phyloP scores from a whole-genome alignment of 2,888 invertebrate genomes.

The Sinodicranocentrus sp. region DNA sequence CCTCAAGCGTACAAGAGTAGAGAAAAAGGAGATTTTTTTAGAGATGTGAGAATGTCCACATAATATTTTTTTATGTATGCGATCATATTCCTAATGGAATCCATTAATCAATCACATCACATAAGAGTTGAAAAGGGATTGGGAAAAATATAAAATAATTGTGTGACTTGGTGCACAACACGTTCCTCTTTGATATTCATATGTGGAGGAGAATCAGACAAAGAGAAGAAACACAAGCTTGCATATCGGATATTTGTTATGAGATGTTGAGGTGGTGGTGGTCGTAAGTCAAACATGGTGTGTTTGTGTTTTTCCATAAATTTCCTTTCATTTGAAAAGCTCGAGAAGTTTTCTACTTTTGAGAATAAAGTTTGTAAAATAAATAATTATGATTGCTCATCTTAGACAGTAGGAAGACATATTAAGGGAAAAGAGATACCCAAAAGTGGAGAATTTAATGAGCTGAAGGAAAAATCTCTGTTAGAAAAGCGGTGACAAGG shows the following conservation, averaged over 20 bases:
- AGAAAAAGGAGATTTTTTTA: slow-evolving; percentile 29
- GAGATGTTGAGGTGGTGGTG: slow-evolving; percentile 9
- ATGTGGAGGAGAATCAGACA: neutral
- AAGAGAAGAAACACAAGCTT: neutral
- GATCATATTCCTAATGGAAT: slow-evolving; percentile 69
- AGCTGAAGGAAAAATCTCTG: slow-evolving; percentile 40
- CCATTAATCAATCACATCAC: slow-evolving; percentile 72
- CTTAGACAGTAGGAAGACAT: neutral
- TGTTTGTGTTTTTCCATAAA: slow-evolving; percentile 42
- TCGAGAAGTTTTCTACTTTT: slow-evolving; percentile 22
- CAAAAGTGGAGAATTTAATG: slow-evolving; percentile 60
- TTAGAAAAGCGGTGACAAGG: slow-evolving; percentile 60
- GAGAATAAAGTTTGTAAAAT: slow-evolving; percentile 16
- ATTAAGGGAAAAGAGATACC: neutral
- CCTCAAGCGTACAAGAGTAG: slow-evolving; percentile 50
- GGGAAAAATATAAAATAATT: slow-evolving; percentile 52
- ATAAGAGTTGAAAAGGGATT: slow-evolving; percentile 44
- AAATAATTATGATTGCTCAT: neutral
- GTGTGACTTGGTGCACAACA: slow-evolving; percentile 15
- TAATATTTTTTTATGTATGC: too few species aligned
- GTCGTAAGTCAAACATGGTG: slow-evolving; percentile 46
- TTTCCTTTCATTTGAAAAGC: slow-evolving; percentile 27
- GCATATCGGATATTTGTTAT: neutral
- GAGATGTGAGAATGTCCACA: neutral
- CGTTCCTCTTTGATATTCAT: neutral